Evolutionary conservation across 2,888 invertebrate species (phyloP).

Genomic region (Drosophila engyochracea): DNA sequence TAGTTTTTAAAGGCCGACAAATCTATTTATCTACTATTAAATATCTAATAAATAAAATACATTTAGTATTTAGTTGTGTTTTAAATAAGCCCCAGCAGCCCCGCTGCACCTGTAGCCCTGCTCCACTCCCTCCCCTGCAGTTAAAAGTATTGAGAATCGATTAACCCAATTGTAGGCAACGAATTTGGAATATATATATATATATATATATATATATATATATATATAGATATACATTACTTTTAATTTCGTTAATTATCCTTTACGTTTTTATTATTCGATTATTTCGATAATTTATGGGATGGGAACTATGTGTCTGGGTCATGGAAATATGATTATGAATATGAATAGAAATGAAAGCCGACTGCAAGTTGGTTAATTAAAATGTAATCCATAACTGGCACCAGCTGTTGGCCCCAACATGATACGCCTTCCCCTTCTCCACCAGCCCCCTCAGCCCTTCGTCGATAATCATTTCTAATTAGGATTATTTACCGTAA

Average conservation of each 20-base stretch:
- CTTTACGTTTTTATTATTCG: slow-evolving; percentile 55
- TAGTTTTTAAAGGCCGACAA: slow-evolving; percentile 59
- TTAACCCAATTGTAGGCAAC: slow-evolving; percentile 56
- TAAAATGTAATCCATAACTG: slow-evolving; percentile 69
- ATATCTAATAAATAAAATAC: slow-evolving; percentile 19
- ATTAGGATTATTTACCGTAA: slow-evolving; percentile 47
- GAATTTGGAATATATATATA: slow-evolving; percentile 38
- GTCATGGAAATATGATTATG: slow-evolving; percentile 14
- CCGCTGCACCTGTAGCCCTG: slow-evolving; percentile 65
- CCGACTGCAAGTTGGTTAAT: slow-evolving; percentile 70
- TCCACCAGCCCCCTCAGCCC: neutral
- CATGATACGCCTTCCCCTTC: slow-evolving; percentile 35
- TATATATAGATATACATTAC: slow-evolving; percentile 27
- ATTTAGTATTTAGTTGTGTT: slow-evolving; percentile 73
- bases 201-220: slow-evolving; percentile 10
- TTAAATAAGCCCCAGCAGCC: slow-evolving; percentile 60
- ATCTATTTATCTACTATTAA: slow-evolving; percentile 38
- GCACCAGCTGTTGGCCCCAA: slow-evolving; percentile 55
- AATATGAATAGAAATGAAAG: slow-evolving; percentile 30
- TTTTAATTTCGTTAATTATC: slow-evolving; percentile 68
- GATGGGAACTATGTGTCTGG: slow-evolving; percentile 31
- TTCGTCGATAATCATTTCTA: slow-evolving; percentile 47
- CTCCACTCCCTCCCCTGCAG: slow-evolving; percentile 36
- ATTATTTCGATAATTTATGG: slow-evolving; percentile 61
- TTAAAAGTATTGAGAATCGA: slow-evolving; percentile 53